Base-by-base conservation (phyloP, 2,113 vertebrate genomes). In the Petroica traversi region DNA sequence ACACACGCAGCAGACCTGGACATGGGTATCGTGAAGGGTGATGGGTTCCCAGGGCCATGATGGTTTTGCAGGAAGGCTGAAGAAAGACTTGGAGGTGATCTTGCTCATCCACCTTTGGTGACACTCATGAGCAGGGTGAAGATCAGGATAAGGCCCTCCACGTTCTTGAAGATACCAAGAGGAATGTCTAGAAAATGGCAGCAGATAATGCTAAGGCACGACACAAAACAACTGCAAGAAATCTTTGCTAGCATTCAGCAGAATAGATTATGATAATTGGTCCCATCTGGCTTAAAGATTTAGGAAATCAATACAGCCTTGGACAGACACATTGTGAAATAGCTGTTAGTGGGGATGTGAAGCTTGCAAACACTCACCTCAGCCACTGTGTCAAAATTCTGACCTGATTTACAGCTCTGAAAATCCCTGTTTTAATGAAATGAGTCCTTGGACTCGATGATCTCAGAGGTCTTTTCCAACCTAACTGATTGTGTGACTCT, bases 281-380 rank as follows among this genome's bases (percentile, higher is more conserved):
- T 84, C 76, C 82, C 92, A 86, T 86, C 88, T 95, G 94, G 68
- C 19, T 41, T 38, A 36, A 92, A 81, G 61, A 54, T 90, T 93
- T 74, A 75, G 78, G 72, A 90, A 82, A 94, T 90, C 33, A 8
- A 88, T 94, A 48, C 38, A 52, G 25, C 34, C 46, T 64, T 77
- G 75, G 59, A 63, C 33, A 88, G 75, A 66, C 1, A 5, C 41
- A 81, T 38, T 51, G 52, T 77, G 52, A 74, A 92, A 86, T 67
- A 80, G 48, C 84, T 82, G 49, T 72, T 82, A 68, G 20, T 2
- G 3, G 31, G 33, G 55, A 33, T 57, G 36, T 19, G 43, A 62
- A 79, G 29, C 19, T 85, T 90, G 46, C 67, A 78, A 75, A 71
- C 34, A 43, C n/a, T 88, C 87, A 79, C 67, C 54, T 85, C 75